Evolutionary conservation across 1,140 invertebrate species (phyloP).

Genomic region (Rhopalosiphum padi): DNA sequence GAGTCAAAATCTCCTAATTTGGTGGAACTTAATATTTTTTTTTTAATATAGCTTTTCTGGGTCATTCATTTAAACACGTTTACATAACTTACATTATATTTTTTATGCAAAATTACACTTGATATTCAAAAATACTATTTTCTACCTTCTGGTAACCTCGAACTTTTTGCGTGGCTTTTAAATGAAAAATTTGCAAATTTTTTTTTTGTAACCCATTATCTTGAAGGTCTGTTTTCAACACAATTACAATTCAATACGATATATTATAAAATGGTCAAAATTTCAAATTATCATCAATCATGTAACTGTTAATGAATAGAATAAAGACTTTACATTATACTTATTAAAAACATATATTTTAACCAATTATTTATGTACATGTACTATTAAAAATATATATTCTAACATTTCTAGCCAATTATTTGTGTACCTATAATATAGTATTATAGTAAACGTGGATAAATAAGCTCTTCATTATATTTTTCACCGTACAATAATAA

Average conservation of each 20-base stretch:
- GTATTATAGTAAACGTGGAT: not conserved
- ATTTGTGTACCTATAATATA: not conserved
- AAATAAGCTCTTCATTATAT: not conserved
- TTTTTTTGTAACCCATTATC: not conserved
- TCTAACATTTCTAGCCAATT: no score
- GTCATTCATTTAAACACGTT: not conserved
- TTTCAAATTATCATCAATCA: not conserved
- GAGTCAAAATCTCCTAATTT: slow-evolving; percentile 5
- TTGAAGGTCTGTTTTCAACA: not conserved
- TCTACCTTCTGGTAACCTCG: not conserved
- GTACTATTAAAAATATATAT: not conserved
- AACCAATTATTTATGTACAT: no score
- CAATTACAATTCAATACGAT: not conserved
- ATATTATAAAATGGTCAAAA: not conserved
- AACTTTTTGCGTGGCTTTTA: not conserved
- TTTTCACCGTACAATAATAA: not conserved
- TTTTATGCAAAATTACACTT: not conserved
- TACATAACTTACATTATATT: not conserved
- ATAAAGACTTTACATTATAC: not conserved
- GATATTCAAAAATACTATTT: not conserved
- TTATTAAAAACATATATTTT: not conserved
- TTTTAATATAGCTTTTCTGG: not conserved
- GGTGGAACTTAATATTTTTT: not conserved
- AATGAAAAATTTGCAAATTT: not conserved
- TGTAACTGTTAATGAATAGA: not conserved